phyloP scores from a whole-genome alignment of 2,888 invertebrate genomes.

The Zygaena filipendulae region DNA sequence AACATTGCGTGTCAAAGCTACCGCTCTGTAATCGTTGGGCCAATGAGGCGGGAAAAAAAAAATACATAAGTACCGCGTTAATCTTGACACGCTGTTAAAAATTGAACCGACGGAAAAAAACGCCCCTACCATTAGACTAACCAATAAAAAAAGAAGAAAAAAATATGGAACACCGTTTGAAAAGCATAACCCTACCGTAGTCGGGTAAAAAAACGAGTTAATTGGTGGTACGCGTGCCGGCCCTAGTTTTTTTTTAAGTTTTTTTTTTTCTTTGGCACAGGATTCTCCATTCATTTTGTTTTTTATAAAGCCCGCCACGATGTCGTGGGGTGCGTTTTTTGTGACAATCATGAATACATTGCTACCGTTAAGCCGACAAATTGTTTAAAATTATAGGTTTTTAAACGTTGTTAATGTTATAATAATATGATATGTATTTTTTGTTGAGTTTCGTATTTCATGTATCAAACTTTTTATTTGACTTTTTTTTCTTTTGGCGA shows the following conservation, averaged over 20 bases:
- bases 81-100: constrained; percentile 41
- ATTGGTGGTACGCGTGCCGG: constrained; percentile 58
- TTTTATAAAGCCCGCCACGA: background rate
- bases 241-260: constrained; percentile 39
- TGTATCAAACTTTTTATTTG: too few species aligned
- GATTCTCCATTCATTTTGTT: constrained; percentile 24
- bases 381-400: constrained; percentile 47
- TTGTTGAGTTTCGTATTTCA: too few species aligned
- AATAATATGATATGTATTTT: too few species aligned
- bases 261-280: constrained; percentile 27
- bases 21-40: constrained; percentile 33
- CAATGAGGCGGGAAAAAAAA: constrained; percentile 26
- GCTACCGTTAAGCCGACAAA: constrained; percentile 31
- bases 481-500: too few species aligned
- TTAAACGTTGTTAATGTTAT: constrained; percentile 30
- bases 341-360: constrained; percentile 38
- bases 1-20: constrained; percentile 50
- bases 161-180: constrained; percentile 32
- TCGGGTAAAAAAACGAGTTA: constrained; percentile 49
- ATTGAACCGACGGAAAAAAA: constrained; percentile 36
- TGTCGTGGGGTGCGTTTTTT: constrained; percentile 58
- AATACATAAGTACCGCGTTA: constrained; percentile 41
- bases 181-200: too few species aligned
- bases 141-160: constrained; percentile 53
- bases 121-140: constrained; percentile 38